A percentile compares a stretch with the other conserved stretches of the same genome.
These are phyloP conservation scores for Euproctis similis DNA, from an alignment of 2,888 invertebrate species.

Conservation along the genomic window DNA sequence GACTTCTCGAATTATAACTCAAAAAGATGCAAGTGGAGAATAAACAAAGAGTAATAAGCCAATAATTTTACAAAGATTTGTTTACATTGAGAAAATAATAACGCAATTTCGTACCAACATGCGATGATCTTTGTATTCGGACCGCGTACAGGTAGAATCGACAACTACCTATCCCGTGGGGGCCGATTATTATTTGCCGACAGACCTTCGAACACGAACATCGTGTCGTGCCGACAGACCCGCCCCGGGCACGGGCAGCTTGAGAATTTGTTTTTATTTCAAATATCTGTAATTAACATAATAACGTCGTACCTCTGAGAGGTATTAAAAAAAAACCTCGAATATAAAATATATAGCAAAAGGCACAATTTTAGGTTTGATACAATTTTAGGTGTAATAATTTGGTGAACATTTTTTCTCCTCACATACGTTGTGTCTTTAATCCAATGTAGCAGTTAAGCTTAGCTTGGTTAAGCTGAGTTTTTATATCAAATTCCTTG, in stretches of 20 bases:
- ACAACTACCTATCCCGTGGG: conserved; percentile 55
- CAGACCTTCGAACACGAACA: conserved; percentile 25
- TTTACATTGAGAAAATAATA: conserved; percentile 46
- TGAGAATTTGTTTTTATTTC: conserved; percentile 18
- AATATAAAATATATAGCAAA: too few relatives aligned
- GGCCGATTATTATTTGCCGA: conserved; percentile 38
- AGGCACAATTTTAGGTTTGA: too few relatives aligned
- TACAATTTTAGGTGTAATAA: too few relatives aligned
- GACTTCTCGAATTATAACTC: too few relatives aligned
- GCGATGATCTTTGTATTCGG: conserved; percentile 25
- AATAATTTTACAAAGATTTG: conserved; percentile 26
- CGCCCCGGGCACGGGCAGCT: conserved; percentile 20
- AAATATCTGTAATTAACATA: conserved; percentile 21
- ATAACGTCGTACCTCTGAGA: too few relatives aligned
- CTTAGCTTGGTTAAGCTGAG: too few relatives aligned
- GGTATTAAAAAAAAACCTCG: too few relatives aligned
- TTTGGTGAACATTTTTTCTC: too few relatives aligned
- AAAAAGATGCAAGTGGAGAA: too few relatives aligned
- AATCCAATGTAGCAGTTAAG: too few relatives aligned
- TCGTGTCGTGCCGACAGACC: conserved; percentile 23
- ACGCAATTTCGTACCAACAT: conserved; percentile 55
- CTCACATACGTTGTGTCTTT: too few relatives aligned
- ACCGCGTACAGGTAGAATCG: conserved; percentile 29
- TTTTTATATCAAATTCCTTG: too few relatives aligned
- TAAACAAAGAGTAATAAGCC: not conserved